Conservation (phyloP, 30 jellyfish, hydroid and myxozoan genomes). For the Turritopsis rubra region DNA sequence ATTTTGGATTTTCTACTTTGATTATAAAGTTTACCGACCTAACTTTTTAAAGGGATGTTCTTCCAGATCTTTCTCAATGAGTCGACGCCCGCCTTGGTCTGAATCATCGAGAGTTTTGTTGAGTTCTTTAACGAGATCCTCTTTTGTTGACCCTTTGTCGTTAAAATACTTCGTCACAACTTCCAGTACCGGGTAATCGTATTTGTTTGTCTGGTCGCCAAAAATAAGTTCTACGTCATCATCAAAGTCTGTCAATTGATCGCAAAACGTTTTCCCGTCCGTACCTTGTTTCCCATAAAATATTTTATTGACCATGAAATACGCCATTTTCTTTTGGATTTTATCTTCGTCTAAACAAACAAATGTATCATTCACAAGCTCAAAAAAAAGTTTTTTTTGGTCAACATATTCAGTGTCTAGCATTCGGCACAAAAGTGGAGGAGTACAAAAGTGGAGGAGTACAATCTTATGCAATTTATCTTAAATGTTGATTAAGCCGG, state of each 20-base stretch:
- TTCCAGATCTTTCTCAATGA: background rate
- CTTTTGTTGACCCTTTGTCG: background rate
- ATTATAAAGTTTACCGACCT: no score
- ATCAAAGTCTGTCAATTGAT: background rate
- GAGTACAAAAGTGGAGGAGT: no score
- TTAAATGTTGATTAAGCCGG: no score
- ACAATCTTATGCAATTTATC: no score
- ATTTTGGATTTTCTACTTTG: no score
- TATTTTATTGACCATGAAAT: background rate
- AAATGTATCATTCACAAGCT: background rate
- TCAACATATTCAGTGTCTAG: no score
- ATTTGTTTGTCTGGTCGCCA: background rate
- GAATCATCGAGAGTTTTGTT: background rate
- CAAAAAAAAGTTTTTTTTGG: no score
- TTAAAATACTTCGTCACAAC: background rate
- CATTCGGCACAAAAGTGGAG: no score
- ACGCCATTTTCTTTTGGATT: background rate
- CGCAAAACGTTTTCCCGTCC: background rate
- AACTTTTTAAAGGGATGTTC: background rate
- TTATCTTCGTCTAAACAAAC: background rate
- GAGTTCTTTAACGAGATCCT: background rate
- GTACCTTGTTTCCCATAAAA: no score
- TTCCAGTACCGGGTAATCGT: background rate
- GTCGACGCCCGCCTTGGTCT: background rate
- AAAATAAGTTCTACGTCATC: background rate